Conservation (phyloP, 2,888 invertebrate species). For the Pherbina coryleti region DNA sequence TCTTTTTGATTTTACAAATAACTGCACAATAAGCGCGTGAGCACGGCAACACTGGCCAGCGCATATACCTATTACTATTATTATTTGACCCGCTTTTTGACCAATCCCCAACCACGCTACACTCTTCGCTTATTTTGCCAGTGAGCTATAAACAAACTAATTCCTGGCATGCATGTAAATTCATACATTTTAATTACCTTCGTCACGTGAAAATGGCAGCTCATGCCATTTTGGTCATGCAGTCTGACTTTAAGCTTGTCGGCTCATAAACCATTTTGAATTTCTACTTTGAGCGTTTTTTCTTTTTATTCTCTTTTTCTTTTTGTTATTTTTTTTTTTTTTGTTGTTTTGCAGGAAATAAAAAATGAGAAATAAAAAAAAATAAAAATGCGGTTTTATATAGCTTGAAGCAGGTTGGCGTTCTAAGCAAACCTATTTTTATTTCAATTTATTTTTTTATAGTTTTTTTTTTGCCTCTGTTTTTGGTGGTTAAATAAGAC, state of each 20-base stretch:
- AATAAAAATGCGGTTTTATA: background rate
- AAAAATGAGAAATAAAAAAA: background rate
- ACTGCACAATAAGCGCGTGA: background rate
- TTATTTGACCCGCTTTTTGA: background rate
- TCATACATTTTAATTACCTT: constrained; percentile 30
- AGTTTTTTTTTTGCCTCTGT: background rate
- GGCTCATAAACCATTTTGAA: background rate
- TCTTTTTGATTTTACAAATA: background rate
- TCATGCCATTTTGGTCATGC: background rate
- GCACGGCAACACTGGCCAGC: background rate
- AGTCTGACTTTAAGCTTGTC: background rate
- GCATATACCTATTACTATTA: background rate
- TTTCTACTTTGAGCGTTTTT: background rate
- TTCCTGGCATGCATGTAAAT: constrained; percentile 30
- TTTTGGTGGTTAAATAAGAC: constrained; percentile 16
- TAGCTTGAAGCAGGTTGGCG: background rate
- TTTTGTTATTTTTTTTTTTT: background rate
- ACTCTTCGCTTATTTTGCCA: background rate
- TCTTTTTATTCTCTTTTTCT: background rate
- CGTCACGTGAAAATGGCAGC: constrained; percentile 29
- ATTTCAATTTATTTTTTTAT: background rate
- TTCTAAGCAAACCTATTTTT: constrained; percentile 3
- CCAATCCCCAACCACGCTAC: background rate
- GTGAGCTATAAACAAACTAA: constrained; percentile 13
- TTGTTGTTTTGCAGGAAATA: background rate